A percentile compares a stretch with the other conserved stretches of the same genome.
phyloP scores from a whole-genome alignment of 1,140 invertebrate genomes.

The Paraescarpia echinospica region DNA sequence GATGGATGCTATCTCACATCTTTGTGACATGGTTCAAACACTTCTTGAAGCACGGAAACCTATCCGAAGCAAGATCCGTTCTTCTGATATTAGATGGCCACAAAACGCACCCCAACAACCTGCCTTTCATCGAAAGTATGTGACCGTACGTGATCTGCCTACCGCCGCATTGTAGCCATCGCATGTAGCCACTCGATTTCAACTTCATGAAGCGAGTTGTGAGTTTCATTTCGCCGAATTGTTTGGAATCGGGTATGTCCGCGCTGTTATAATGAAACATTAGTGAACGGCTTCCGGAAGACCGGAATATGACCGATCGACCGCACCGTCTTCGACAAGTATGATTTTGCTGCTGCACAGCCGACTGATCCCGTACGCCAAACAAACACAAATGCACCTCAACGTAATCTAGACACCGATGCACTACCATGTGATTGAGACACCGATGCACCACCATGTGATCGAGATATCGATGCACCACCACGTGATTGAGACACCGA shows the following conservation, averaged over 20 bases:
- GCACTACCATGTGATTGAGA: conserved; percentile 4
- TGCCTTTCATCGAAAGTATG: conserved; percentile 17
- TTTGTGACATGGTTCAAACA: conserved; percentile 34
- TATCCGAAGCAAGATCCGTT: conserved; percentile 18
- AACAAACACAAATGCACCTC: conserved; percentile 9
- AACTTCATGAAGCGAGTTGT: conserved; percentile 10
- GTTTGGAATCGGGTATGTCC: neutral
- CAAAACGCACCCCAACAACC: conserved; percentile 18
- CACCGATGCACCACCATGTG: conserved; percentile 8
- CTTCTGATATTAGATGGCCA: conserved; percentile 34
- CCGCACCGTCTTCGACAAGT: conserved; percentile 47
- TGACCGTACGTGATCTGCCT: conserved; percentile 18
- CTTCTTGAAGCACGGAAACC: conserved; percentile 27
- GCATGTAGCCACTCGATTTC: conserved; percentile 24
- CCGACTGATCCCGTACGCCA: conserved; percentile 9
- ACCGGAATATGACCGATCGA: conserved; percentile 53
- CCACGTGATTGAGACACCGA: no score
- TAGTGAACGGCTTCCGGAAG: conserved; percentile 48
- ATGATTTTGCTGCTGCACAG: conserved; percentile 32
- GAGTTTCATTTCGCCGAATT: conserved; percentile 2
- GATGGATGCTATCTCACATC: conserved; percentile 32
- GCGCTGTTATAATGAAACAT: conserved; percentile 50
- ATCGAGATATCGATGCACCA: conserved; percentile 6
- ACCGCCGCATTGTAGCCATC: conserved; percentile 24
- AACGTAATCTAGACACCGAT: conserved; percentile 9